Percentiles rank a stretch among this genome's conserved stretches.
These are phyloP conservation scores for Drosophila pseudoobscura DNA, from an alignment of 1,140 invertebrate species.

Conservation along the genomic window DNA sequence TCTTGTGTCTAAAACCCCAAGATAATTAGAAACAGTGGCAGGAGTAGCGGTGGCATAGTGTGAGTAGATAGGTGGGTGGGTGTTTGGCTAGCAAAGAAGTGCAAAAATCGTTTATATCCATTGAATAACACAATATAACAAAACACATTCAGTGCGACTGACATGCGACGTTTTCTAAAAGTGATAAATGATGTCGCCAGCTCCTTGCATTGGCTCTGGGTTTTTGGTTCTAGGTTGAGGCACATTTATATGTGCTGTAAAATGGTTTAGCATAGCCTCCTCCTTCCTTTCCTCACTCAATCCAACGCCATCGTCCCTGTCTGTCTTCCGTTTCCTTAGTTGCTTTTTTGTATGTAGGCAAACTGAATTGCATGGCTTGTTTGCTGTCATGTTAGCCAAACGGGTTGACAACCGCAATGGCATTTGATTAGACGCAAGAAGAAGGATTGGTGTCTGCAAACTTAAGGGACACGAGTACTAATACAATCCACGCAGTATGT, in stretches of 20 bases:
- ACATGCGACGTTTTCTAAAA: conserved; percentile 56
- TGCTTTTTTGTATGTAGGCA: conserved; percentile 14
- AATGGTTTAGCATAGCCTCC: conserved; percentile 68
- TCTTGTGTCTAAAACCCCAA: conserved; percentile 49
- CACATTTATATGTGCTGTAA: conserved; percentile 65
- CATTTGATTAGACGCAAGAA: conserved; percentile 56
- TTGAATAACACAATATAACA: conserved; percentile 56
- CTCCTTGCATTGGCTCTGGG: conserved; percentile 67
- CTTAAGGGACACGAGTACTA: conserved; percentile 18
- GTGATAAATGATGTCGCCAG: conserved; percentile 77
- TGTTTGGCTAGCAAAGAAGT: conserved; percentile 28
- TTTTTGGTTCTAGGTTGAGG: conserved; percentile 23
- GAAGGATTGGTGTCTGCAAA: conserved; percentile 1
- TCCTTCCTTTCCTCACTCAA: conserved; percentile 7
- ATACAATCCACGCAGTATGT: conserved; percentile 65
- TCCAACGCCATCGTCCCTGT: neutral
- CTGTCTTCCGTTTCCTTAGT: conserved; percentile 15
- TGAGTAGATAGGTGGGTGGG: neutral
- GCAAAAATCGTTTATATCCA: conserved; percentile 71
- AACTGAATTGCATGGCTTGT: conserved; percentile 76
- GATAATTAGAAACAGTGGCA: conserved; percentile 67
- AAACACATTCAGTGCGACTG: conserved; percentile 57
- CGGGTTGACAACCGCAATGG: conserved; percentile 62
- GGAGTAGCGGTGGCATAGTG: neutral
- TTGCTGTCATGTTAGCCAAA: conserved; percentile 76